phyloP scores from a whole-genome alignment of 92 coral and sea anemone species.

The Palythoa grandis region DNA sequence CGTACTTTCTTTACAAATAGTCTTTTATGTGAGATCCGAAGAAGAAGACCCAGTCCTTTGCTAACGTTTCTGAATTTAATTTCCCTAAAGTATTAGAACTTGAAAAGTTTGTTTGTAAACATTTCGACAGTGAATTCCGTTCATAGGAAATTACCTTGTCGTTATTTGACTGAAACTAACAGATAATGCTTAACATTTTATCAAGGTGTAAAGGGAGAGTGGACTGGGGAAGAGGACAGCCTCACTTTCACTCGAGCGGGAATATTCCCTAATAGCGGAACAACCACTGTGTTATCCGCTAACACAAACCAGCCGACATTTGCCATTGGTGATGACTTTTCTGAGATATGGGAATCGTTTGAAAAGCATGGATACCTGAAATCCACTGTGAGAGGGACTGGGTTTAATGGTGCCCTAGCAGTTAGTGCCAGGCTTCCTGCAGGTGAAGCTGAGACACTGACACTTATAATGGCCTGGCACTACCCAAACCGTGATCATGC shows the following conservation, averaged over 20 bases:
- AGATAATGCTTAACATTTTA: too few species aligned
- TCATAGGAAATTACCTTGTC: too few species aligned
- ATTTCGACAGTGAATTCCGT: too few species aligned
- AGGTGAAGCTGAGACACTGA: constrained; percentile 75
- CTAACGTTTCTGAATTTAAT: too few species aligned
- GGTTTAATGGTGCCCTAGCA: constrained; percentile 81
- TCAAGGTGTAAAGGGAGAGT: constrained; percentile 76
- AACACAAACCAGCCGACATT: constrained; percentile 69
- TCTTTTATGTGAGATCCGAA: too few species aligned
- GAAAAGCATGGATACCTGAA: constrained; percentile 63
- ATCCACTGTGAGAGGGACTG: constrained; percentile 51
- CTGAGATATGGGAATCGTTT: constrained; percentile 71
- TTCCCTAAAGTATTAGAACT: too few species aligned
- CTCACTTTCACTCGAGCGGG: constrained; percentile 75
- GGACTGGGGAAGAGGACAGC: constrained; percentile 59
- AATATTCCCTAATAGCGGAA: constrained; percentile 75
- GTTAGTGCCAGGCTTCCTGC: constrained; percentile 77
- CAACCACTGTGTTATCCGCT: constrained; percentile 73
- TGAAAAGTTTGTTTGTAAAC: too few species aligned
- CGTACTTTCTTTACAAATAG: too few species aligned
- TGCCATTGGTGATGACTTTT: constrained; percentile 75
- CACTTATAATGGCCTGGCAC: constrained; percentile 86
- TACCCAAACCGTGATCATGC: constrained; percentile 89
- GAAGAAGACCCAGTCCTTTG: too few species aligned
- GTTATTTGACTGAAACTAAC: too few species aligned